phyloP scores from a whole-genome alignment of 2,797 vertebrate species.

The Pseudocheirus occidentalis region DNA sequence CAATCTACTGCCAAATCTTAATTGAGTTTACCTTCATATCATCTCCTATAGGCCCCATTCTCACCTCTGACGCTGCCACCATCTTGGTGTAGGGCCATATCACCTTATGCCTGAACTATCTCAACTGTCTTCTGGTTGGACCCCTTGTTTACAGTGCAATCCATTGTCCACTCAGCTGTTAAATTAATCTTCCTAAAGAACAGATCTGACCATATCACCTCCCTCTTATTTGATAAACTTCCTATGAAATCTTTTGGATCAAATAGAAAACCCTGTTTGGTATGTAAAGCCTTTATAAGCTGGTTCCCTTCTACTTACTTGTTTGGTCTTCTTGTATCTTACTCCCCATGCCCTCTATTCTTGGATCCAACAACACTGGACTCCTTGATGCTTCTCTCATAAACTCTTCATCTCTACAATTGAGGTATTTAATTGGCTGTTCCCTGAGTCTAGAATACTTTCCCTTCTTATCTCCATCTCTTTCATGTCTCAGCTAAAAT shows the following conservation, averaged over 20 bases:
- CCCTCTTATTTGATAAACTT: not conserved
- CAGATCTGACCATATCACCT: not conserved
- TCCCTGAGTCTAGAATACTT: not conserved
- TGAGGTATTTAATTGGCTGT: not conserved
- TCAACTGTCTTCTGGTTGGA: too few species aligned
- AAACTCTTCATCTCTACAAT: not conserved
- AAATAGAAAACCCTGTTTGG: not conserved
- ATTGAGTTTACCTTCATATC: too few species aligned
- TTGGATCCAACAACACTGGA: not conserved
- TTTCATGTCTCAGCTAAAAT: not conserved
- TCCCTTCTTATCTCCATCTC: not conserved
- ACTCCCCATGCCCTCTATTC: not conserved
- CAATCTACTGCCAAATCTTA: too few species aligned
- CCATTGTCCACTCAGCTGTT: too few species aligned
- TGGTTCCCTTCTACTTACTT: not conserved
- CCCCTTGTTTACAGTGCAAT: too few species aligned
- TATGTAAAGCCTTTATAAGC: not conserved
- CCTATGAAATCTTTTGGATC: not conserved
- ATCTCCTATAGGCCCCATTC: too few species aligned
- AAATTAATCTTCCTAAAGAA: too few species aligned
- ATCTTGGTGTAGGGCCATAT: too few species aligned
- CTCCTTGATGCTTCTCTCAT: not conserved
- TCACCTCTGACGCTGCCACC: too few species aligned
- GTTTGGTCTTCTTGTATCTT: not conserved
- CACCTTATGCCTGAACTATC: too few species aligned